Conservation (phyloP, 2,797 vertebrate genomes). For the Anguilla megastoma region DNA sequence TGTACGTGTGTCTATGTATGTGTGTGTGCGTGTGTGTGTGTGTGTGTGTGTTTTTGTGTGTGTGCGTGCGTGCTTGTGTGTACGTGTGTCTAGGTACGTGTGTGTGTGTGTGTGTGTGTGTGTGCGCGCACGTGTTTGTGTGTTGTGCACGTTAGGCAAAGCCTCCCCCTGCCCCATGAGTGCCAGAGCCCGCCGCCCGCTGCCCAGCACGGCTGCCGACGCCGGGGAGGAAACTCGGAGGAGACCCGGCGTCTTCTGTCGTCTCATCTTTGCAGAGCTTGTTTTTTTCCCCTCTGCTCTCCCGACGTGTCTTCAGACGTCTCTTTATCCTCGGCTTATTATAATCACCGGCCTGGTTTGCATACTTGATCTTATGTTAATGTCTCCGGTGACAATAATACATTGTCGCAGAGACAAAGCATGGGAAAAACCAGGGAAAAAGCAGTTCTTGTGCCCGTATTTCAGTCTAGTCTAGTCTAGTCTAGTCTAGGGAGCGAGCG, state of each 20-base stretch:
- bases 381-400: constrained; percentile 53
- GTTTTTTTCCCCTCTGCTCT: constrained; percentile 56
- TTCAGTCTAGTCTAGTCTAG: constrained; percentile 34
- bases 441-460: constrained; percentile 26
- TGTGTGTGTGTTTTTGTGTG: background rate
- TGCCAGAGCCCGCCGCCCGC: constrained; percentile 62
- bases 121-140: too few relatives aligned
- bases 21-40: constrained; percentile 27
- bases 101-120: constrained; percentile 26
- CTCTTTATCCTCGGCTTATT: constrained; percentile 55
- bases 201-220: constrained; percentile 13
- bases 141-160: constrained; percentile 56
- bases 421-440: constrained; percentile 42
- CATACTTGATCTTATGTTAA: constrained; percentile 67
- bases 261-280: constrained; percentile 42
- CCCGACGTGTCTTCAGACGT: constrained; percentile 46
- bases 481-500: constrained; percentile 30
- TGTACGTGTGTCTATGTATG: constrained; percentile 57
- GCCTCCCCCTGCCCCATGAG: constrained; percentile 59
- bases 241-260: constrained; percentile 32
- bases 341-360: constrained; percentile 65
- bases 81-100: constrained; percentile 53
- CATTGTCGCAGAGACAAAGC: constrained; percentile 54
- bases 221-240: constrained; percentile 9
- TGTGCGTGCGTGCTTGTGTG: constrained; percentile 46